Base-by-base conservation (phyloP, 2,888 invertebrate species). In the Xestoiulus laeticollis region DNA sequence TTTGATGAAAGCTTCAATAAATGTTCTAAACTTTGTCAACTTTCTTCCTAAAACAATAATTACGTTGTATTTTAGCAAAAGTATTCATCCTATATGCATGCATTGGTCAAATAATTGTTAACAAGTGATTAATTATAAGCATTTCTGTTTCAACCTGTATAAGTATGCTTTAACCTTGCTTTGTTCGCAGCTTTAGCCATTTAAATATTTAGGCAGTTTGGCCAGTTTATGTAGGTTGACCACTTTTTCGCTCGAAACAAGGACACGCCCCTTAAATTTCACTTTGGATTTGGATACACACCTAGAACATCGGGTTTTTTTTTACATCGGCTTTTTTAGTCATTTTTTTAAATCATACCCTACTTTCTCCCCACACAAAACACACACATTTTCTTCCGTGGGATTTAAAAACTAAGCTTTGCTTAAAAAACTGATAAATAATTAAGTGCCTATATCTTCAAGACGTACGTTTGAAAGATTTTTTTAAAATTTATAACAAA, bases 201-300 rank as follows among this genome's bases (percentile, higher is more conserved):
- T 78, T 78, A 78, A 30, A 78, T 78, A 26, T 30, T 30, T 14
- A 78, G 78, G 78, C 78, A 30, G 78, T 78, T 78, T 78, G 78
- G 78, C 14, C 30, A 26, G 78, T 78, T 78, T 78, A 78, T 78
- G 78, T 78, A 78, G 78, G 78, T 78, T 78, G 78, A 78, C 78
- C 78, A 78, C 30, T 30, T 78, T 68, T 78, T 78, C 78, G 8
- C 30, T 4, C 30, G 78, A 78, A 78, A 78, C 14, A 78, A 3
- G 30, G 30, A 78, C 26, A 78, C 78, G 78, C 78, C 78, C 78
- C 78, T 26, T 14, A 14, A 78, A 30, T 78, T 78, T 78, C 26
- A 12, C 22, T 78, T 30, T 26, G 78, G 78, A 78, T 78, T 78
- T 30, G 78, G 78, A 78, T 78, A 78, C 78, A 78, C 78, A 78